Evolutionary conservation across 2,888 invertebrate genomes (phyloP).

Genomic region (Dynastes grantii): DNA sequence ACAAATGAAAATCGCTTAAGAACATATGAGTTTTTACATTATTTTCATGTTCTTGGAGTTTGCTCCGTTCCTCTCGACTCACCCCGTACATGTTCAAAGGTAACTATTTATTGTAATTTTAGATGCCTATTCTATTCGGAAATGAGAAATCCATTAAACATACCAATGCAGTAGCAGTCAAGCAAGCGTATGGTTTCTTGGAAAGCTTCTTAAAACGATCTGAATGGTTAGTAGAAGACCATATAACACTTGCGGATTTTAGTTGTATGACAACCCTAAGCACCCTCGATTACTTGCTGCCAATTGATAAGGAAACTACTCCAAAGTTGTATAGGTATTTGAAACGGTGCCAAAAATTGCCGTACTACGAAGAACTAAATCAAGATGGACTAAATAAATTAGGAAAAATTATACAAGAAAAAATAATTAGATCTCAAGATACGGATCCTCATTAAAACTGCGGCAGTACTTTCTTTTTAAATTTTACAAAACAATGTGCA

Average conservation of each 20-base stretch:
- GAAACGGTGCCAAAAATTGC: constrained; percentile 60
- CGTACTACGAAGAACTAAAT: constrained; percentile 63
- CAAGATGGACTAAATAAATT: constrained; percentile 53
- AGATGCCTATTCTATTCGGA: constrained; percentile 48
- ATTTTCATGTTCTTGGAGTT: too few species aligned
- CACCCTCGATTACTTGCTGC: constrained; percentile 69
- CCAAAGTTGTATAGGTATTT: constrained; percentile 70
- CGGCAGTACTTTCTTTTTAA: too few species aligned
- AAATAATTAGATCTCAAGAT: constrained; percentile 21
- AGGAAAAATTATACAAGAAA: constrained; percentile 54
- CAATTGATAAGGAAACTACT: constrained; percentile 66
- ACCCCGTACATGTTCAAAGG: too few species aligned
- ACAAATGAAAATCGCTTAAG: too few species aligned
- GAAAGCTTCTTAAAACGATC: constrained; percentile 62
- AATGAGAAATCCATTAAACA: constrained; percentile 31
- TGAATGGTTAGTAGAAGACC: constrained; percentile 62
- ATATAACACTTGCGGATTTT: constrained; percentile 65
- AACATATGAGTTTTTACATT: too few species aligned
- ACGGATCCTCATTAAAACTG: too few species aligned
- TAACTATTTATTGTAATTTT: constrained; percentile 21
- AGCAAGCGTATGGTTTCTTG: constrained; percentile 63
- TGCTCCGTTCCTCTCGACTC: too few species aligned
- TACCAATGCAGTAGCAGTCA: constrained; percentile 46
- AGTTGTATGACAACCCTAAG: constrained; percentile 68
- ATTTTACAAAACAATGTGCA: too few species aligned